These are phyloP conservation scores for Acanthoscelides obtectus DNA, from an alignment of 2,888 invertebrate genomes.

Conservation along the genomic window DNA sequence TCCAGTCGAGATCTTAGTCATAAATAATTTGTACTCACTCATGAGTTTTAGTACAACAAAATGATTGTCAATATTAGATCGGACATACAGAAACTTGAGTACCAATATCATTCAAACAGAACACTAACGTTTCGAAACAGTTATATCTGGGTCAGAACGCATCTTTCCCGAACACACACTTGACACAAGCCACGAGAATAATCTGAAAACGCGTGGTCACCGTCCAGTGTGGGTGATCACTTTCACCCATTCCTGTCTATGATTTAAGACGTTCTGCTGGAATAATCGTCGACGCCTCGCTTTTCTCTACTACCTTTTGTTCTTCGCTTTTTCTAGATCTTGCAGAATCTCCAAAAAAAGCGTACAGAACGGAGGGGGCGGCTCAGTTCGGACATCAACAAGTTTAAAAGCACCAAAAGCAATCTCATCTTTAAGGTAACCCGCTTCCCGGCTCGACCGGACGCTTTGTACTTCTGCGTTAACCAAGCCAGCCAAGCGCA, in stretches of 20 bases:
- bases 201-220: not conserved
- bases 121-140: not conserved
- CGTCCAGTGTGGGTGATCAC: not conserved
- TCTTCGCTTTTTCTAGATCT: constrained; percentile 95
- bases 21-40: no score
- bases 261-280: constrained; percentile 43
- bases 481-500: constrained; percentile 26
- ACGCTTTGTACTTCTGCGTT: constrained; percentile 40
- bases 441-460: constrained; percentile 49
- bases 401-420: constrained; percentile 92
- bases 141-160: not conserved
- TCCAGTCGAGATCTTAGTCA: no score
- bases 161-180: not conserved
- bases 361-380: constrained; percentile 96
- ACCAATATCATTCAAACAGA: not conserved
- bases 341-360: constrained; percentile 99
- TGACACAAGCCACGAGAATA: not conserved
- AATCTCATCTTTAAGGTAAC: constrained; percentile 98
- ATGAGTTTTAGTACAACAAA: no score
- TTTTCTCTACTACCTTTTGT: constrained; percentile 76
- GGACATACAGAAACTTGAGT: no score
- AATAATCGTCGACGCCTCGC: constrained; percentile 41
- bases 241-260: constrained; percentile 13
- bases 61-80: no score
- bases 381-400: constrained; percentile 92